Evolutionary conservation across 2,113 vertebrate species (phyloP).

Genomic region (Passer montanus): DNA sequence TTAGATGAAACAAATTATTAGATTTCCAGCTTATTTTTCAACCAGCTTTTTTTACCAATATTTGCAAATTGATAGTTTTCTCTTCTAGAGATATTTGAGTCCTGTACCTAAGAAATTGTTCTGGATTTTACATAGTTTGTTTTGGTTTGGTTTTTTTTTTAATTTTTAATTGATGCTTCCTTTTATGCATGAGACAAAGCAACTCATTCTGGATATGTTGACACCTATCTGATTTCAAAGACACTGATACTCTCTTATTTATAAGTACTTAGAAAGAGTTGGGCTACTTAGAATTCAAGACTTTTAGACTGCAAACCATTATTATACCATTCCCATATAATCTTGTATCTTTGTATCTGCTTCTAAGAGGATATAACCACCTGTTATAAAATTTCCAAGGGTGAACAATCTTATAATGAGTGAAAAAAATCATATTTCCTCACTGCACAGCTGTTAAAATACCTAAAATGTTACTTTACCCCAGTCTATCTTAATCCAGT

Average conservation of each 20-base stretch:
- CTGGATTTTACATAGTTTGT: background rate
- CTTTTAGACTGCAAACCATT: background rate
- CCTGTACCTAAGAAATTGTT: background rate
- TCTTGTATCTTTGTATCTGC: background rate
- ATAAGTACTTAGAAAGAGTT: background rate
- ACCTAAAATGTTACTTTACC: background rate
- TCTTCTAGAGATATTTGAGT: background rate
- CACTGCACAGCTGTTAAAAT: conserved; percentile 32
- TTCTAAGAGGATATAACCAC: background rate
- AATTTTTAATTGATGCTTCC: background rate
- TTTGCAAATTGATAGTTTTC: background rate
- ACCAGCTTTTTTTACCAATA: background rate
- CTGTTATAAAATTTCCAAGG: background rate
- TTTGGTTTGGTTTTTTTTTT: background rate
- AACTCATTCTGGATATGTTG: background rate
- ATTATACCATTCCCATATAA: background rate
- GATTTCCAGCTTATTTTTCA: background rate
- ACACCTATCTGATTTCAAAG: background rate
- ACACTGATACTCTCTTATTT: background rate
- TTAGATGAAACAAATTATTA: background rate
- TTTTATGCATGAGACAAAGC: background rate
- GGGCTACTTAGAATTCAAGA: background rate
- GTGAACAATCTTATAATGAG: background rate
- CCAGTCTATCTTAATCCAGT: conserved; percentile 20
- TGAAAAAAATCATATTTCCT: background rate